phyloP scores from a whole-genome alignment of 2,797 vertebrate species.

The Carcharodon carcharias region DNA sequence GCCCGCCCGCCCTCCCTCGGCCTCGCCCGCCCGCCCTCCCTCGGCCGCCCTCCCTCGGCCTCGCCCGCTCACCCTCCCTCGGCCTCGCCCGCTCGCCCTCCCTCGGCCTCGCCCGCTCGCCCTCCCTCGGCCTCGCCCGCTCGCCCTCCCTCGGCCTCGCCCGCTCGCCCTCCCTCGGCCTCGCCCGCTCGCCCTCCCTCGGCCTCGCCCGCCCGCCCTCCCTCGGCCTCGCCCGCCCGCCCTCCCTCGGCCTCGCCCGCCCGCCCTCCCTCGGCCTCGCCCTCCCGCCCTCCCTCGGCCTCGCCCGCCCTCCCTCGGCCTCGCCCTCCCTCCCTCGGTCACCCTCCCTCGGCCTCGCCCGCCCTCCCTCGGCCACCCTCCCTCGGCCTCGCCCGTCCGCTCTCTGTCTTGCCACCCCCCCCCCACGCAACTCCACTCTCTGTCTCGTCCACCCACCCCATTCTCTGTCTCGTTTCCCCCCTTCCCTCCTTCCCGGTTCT shows the following conservation, averaged over 20 bases:
- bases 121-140: conserved; percentile 45
- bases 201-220: conserved; percentile 53
- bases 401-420: neutral
- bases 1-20: too few species aligned
- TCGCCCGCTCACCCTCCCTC: conserved; percentile 35
- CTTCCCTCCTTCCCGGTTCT: neutral
- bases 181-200: conserved; percentile 43
- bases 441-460: neutral
- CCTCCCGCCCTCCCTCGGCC: conserved; percentile 41
- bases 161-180: too few species aligned
- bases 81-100: neutral
- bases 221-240: neutral
- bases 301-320: neutral
- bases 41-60: too few species aligned
- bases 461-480: neutral
- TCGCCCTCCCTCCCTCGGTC: neutral
- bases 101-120: neutral
- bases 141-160: too few species aligned
- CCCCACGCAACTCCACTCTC: neutral
- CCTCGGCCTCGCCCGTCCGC: conserved; percentile 52
- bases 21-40: too few species aligned
- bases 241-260: conserved; percentile 54
- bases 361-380: conserved; percentile 40
- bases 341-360: conserved; percentile 43
- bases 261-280: conserved; percentile 43